Evolutionary conservation across 1,140 invertebrate species (phyloP).

Genomic region (Pentalonia nigronervosa): DNA sequence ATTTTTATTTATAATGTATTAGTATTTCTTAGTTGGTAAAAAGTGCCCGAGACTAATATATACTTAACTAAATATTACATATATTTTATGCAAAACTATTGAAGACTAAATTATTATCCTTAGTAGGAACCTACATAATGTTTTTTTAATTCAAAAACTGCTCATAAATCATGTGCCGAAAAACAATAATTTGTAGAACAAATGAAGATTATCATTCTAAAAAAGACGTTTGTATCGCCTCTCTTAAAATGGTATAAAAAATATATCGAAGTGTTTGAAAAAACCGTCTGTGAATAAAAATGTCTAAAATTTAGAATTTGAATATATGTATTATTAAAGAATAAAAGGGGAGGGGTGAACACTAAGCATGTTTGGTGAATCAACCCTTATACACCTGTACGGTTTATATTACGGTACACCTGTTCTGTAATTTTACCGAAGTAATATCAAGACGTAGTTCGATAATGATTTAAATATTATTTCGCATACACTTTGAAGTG

Average conservation of each 20-base stretch:
- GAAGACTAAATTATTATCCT: not conserved
- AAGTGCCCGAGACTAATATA: no score
- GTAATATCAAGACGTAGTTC: not conserved
- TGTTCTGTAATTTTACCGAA: not conserved
- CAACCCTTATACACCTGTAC: not conserved
- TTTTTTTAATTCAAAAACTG: not conserved
- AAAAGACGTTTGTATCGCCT: not conserved
- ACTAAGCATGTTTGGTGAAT: not conserved
- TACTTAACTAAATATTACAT: no score
- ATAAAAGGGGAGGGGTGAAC: not conserved
- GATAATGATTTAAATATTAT: constrained; percentile 2
- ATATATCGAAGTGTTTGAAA: not conserved
- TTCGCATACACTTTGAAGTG: not conserved
- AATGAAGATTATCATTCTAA: not conserved
- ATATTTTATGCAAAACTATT: not conserved
- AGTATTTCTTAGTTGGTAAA: no score
- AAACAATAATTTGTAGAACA: not conserved
- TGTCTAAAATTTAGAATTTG: not conserved
- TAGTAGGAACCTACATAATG: not conserved
- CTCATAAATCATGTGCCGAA: not conserved
- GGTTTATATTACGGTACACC: not conserved
- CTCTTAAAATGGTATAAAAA: no score
- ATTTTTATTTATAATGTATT: no score
- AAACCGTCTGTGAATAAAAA: not conserved
- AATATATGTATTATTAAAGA: not conserved